A percentile compares a stretch with the other conserved stretches of the same genome.
Evolutionary conservation across 2,888 invertebrate species (phyloP).

Genomic region (Phyllotreta striolata): DNA sequence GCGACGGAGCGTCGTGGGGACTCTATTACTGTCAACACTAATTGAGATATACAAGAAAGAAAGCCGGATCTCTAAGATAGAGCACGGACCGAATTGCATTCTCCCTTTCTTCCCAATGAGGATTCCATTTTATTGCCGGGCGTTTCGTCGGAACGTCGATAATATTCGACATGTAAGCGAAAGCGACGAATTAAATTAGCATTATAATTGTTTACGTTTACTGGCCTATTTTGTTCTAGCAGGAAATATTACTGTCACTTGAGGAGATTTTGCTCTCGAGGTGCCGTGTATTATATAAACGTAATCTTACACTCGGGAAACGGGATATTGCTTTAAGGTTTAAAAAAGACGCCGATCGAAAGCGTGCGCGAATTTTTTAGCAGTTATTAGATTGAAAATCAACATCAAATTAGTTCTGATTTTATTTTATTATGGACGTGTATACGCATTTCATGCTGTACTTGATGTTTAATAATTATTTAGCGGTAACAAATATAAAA

Average conservation of each 20-base stretch:
- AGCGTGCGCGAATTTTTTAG: neutral
- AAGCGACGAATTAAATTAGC: slow-evolving; percentile 1
- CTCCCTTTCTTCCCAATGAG: slow-evolving; percentile 45
- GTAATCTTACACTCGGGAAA: slow-evolving; percentile 28
- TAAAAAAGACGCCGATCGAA: slow-evolving; percentile 9
- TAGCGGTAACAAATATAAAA: no score
- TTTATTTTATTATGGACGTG: no score
- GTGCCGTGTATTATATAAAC: slow-evolving; percentile 30
- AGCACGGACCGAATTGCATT: slow-evolving; percentile 51
- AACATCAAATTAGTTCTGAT: slow-evolving; percentile 2
- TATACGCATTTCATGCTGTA: no score
- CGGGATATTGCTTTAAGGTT: slow-evolving; percentile 23
- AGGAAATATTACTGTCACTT: slow-evolving; percentile 26
- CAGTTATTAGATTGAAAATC: neutral
- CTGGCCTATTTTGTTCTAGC: slow-evolving; percentile 13
- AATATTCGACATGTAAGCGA: neutral
- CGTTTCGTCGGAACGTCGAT: slow-evolving; percentile 25
- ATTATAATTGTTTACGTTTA: neutral
- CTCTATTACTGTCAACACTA: slow-evolving; percentile 53
- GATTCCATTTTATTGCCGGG: slow-evolving; percentile 46
- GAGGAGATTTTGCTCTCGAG: slow-evolving; percentile 25
- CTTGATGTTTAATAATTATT: no score
- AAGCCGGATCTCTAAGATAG: slow-evolving; percentile 41
- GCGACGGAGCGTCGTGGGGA: slow-evolving; percentile 27
- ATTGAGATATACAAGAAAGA: slow-evolving; percentile 49